Base-by-base conservation (phyloP, 2,888 invertebrate species). In the Mongoloraphidia duomilia region DNA sequence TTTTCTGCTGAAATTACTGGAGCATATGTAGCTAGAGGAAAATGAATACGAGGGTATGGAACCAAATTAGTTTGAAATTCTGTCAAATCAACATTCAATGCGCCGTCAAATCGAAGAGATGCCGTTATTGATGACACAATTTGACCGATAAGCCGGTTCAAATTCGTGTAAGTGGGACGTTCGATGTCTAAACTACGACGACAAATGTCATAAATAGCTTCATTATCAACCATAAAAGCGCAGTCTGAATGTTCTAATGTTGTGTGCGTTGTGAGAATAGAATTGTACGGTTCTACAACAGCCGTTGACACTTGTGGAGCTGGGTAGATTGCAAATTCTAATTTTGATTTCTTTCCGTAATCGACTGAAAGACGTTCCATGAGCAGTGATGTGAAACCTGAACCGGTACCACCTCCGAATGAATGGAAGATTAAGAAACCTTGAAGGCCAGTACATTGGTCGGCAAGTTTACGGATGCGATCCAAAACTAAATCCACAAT, bases 401-500 rank as follows among this genome's bases (percentile, higher is more conserved):
- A 87, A 40, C 85, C 88, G 17, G 84, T 88, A 45, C 86, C 86
- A 37, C 78, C 83, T 54, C 77, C 84, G 50, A 87, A 82, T 10
- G 84, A 84, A 64, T 88, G 88, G 67, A 87, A 89, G 54, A 89
- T 79, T 58, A 87, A 76, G 69, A 88, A 88, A 40, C 87, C 87
- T 70, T 82, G 73, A 40, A 79, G 69, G 3, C 83, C 80, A 37
- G 81, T 80, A 61, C 85, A 86, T 64, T 83, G 82, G 60, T 86
- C 86, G 3, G 84, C 73, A 55, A 83, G 67, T 62, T 81, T 84
- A 49, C 83, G 67, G 49, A 84, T 71, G 33, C 83, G 68, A 58
- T 81, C 76, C 63, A 79, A 72, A 2, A 82, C 81, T 4, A 78
- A 74, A 40, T 75, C 79, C 42, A 86, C 76, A 42, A 84, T 74